These are phyloP conservation scores for Drosophila suzukii DNA, from an alignment of 1,140 invertebrate genomes.

Conservation along the genomic window DNA sequence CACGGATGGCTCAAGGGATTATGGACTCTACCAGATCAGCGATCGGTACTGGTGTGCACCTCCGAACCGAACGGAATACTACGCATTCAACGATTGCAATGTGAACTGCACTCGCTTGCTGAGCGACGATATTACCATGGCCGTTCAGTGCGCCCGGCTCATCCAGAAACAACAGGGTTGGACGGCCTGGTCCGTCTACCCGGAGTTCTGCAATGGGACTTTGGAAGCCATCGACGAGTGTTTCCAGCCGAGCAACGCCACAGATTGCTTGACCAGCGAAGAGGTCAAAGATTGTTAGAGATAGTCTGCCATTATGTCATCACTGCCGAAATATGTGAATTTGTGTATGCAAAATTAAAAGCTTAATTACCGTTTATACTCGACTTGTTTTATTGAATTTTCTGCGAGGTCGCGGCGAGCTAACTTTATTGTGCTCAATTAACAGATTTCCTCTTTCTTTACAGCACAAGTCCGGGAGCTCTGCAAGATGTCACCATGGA, in stretches of 20 bases:
- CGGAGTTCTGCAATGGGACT: conserved; percentile 83
- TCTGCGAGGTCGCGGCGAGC: conserved; percentile 29
- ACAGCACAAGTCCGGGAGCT: conserved; percentile 85
- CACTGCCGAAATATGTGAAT: conserved; percentile 56
- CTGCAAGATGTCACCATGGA: conserved; percentile 86
- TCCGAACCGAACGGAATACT: conserved; percentile 52
- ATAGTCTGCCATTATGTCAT: conserved; percentile 41
- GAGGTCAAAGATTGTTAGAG: conserved; percentile 39
- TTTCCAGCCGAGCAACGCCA: conserved; percentile 48
- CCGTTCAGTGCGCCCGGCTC: conserved; percentile 67
- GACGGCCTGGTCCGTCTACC: conserved; percentile 89
- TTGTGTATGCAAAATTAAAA: conserved; percentile 47
- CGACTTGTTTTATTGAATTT: conserved; percentile 31
- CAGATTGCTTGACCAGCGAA: conserved; percentile 12
- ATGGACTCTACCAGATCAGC: conserved; percentile 84
- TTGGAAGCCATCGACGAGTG: conserved; percentile 59
- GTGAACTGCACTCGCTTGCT: conserved; percentile 71
- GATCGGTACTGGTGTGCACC: conserved; percentile 80
- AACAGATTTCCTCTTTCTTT: conserved; percentile 73
- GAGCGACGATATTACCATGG: conserved; percentile 70
- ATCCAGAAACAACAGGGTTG: conserved; percentile 86
- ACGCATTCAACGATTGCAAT: conserved; percentile 75
- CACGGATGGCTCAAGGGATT: conserved; percentile 72
- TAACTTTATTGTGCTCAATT: conserved; percentile 29
- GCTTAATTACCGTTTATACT: conserved; percentile 36